Evolutionary conservation across 2,888 invertebrate species (phyloP).

Genomic region (Nebria brevicollis): DNA sequence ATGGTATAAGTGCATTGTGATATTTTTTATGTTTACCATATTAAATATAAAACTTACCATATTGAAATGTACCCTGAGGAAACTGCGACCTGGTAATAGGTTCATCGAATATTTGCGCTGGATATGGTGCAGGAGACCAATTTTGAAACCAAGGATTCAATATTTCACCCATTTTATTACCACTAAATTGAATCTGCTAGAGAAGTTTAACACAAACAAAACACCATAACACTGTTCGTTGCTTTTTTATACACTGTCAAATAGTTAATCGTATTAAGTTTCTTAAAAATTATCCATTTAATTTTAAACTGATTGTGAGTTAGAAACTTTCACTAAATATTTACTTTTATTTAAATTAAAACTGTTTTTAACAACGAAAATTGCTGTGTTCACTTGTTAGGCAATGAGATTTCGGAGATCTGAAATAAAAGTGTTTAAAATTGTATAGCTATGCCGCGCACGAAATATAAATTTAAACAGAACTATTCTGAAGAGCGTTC

Average conservation of each 20-base stretch:
- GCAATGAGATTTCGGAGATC: neutral
- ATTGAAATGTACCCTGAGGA: constrained; percentile 2
- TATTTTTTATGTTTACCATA: too few species aligned
- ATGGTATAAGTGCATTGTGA: too few species aligned
- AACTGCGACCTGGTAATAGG: constrained; percentile 11
- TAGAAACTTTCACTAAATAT: constrained; percentile 20
- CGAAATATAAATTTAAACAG: neutral
- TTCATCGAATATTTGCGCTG: constrained; percentile 18
- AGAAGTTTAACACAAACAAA: constrained; percentile 8
- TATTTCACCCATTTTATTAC: neutral
- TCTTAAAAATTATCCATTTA: neutral
- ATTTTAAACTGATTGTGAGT: constrained; percentile 12
- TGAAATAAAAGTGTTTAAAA: neutral
- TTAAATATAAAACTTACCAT: constrained; percentile 3
- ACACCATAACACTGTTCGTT: neutral
- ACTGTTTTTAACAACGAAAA: neutral
- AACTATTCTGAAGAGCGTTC: neutral
- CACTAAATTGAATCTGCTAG: neutral
- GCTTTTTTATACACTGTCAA: neutral
- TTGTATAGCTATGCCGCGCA: neutral
- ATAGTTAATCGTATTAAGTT: constrained; percentile 4
- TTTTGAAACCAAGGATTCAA: constrained; percentile 21
- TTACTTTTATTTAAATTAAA: constrained; percentile 1
- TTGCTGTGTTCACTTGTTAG: neutral
- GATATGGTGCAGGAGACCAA: constrained; percentile 15